Percentiles rank a stretch among this genome's conserved stretches.
These are phyloP conservation scores for Holothuria glaberrima DNA, from an alignment of 35 echinoderm and acorn worm species.

Conservation along the genomic window DNA sequence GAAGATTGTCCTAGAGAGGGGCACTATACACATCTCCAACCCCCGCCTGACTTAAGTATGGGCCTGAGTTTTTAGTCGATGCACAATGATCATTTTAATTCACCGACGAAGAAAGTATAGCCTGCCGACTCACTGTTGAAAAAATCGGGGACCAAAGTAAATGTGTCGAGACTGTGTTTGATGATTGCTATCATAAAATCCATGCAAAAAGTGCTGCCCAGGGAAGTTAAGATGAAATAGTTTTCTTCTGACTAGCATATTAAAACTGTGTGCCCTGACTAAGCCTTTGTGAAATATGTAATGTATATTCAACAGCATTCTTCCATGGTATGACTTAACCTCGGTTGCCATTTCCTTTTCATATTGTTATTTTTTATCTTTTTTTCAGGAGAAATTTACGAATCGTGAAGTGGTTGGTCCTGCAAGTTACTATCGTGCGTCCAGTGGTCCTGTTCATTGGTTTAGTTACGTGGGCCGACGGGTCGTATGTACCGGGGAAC, in stretches of 20 bases:
- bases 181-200: no score
- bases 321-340: background rate
- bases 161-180: no score
- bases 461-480: constrained; percentile 86
- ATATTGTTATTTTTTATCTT: background rate
- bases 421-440: constrained; percentile 83
- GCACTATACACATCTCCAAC: no score
- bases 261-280: no score
- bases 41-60: background rate
- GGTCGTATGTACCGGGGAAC: constrained; percentile 79
- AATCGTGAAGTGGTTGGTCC: constrained; percentile 75
- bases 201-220: no score
- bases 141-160: no score
- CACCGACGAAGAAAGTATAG: no score
- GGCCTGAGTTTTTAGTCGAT: background rate
- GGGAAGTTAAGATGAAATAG: no score
- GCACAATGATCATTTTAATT: background rate
- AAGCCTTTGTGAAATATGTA: background rate
- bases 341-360: no score
- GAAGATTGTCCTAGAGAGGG: no score
- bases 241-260: no score
- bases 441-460: constrained; percentile 78
- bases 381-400: constrained; percentile 71
- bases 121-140: no score
- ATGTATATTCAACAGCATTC: background rate